Evolutionary conservation across 2,113 vertebrate genomes (phyloP), one percentile per base, ranked within the genome.

Genomic region (Ascaphus truei): DNA sequence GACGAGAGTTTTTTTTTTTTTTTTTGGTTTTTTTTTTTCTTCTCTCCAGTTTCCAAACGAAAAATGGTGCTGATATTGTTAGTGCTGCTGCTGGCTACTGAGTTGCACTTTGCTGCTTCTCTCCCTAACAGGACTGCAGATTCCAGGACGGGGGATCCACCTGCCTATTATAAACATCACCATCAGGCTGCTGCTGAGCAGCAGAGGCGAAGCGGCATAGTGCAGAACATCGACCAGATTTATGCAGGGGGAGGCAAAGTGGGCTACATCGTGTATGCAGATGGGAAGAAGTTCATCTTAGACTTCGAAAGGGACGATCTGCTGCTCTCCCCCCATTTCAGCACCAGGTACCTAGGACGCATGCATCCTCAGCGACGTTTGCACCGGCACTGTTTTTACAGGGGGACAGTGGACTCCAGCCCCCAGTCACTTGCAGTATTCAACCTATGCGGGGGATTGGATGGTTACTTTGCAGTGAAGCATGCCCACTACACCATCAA

Each of bases 381-480:
- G 13, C 81, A 81, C 55, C 69, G 45, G 29, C 84, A 76, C 76
- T 98, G 95, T 82, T 87, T 76, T 65, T 95, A 95, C 81, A 88
- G 95, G 26, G 96, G 96, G 33, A 94, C 92, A 0, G 96, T 98
- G 79, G 89, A 98, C 79, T 89, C 92, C 72, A 90, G 88, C 64
- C 78, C 91, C 9, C 92, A 93, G 52, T 98, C 96, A 4, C 81
- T 97, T 75, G 96, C 95, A 0, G 88, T 93, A 16, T 93, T 98
- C 65, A 85, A 89, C 77, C 87, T 96, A 4, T 98, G 96, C 69
- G 89, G 91, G 3, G 94, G 91, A 23, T 85, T 98, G 16, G 84
- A 91, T 45, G 96, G 96, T 45, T 96, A 93, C 82, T 98, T 98
- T 72, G 95, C 95, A 1, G 81, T 96, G 57, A 85, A 86, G 41